Base-by-base conservation (phyloP, 2,888 invertebrate genomes). In the Temnothorax rugatulus region DNA sequence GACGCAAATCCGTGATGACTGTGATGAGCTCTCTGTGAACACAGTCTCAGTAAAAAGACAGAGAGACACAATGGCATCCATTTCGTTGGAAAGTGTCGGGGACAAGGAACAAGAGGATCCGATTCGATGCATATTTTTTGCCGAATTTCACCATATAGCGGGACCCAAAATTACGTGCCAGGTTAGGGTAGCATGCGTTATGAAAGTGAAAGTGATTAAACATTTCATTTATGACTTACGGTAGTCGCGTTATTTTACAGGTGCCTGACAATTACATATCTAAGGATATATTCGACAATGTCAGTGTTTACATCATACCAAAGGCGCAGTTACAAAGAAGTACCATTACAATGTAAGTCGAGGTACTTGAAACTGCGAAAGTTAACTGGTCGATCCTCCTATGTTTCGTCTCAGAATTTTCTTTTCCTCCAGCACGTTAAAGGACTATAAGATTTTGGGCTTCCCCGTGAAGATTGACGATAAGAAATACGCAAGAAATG, bases 301-400 rank as follows among this genome's bases (percentile, higher is more conserved):
- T 99, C 83, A 98, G 98, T 94, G 98, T 98, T 38, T 99, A 98
- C 94, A 98, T 99, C 88, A 99, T 99, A 93, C 99, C 99, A 4
- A 99, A 99, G 95, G 97, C 97, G 44, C 98, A 99, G 93, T 96
- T 99, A 52, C 98, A 98, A 93, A 96, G 97, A 90, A 98, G 98
- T 93, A 97, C 98, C 11, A 97, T 99, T 93, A 99, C 99, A 9
- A 97, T 99, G 96, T 98, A 96, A 96, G 97, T 96, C 34, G 44
- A 64, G 13, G 1, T 34, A 38, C 4, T 29, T 57, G n/a, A 47
- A 9, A 38, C 15, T 59, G 7, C n/a, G 9, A 52, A 29, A 34
- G 29, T 29, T 25, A 4, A n/a, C 18, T 29, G 0, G 8, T 66
- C 15, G 15, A 63, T 8, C n/a, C 5, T 79, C 2, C 5, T 21